Conservation (phyloP, 2,797 vertebrate species). For the Gambusia yucatana region DNA sequence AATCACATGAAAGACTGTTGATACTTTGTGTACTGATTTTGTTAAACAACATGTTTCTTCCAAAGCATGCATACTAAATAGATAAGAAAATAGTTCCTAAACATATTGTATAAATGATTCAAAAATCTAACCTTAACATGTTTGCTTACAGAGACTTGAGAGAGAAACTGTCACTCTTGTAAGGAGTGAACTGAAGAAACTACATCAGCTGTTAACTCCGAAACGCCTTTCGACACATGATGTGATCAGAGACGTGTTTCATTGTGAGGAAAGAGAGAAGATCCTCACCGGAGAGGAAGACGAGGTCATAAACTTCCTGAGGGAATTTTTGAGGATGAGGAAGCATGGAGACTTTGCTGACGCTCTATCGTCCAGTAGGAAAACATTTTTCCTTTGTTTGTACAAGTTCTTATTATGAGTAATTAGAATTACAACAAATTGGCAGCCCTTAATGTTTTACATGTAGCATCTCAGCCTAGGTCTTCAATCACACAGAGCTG, state of each 20-base stretch:
- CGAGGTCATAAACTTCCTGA: neutral
- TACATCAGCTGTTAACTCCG: neutral
- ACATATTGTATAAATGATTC: neutral
- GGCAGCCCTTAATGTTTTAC: neutral
- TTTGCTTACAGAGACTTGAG: neutral
- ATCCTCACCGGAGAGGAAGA: neutral
- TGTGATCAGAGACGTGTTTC: neutral
- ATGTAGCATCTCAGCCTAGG: neutral
- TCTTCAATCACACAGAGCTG: neutral
- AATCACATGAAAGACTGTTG: neutral
- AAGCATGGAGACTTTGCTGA: neutral
- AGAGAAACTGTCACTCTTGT: neutral
- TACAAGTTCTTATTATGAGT: neutral
- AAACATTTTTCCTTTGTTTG: neutral
- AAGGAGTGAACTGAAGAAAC: neutral
- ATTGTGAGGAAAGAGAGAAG: neutral
- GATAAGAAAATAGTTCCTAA: neutral
- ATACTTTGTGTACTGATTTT: neutral
- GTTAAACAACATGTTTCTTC: neutral
- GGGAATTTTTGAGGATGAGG: neutral
- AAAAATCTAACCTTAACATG: neutral
- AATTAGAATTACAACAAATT: neutral
- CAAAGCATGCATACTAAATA: neutral
- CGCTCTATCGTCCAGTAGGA: neutral
- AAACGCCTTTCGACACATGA: neutral